Evolutionary conservation across 2,888 invertebrate species (phyloP), one percentile per base, ranked within the genome.

Genomic region (Hirtodrosophila duncani): DNA sequence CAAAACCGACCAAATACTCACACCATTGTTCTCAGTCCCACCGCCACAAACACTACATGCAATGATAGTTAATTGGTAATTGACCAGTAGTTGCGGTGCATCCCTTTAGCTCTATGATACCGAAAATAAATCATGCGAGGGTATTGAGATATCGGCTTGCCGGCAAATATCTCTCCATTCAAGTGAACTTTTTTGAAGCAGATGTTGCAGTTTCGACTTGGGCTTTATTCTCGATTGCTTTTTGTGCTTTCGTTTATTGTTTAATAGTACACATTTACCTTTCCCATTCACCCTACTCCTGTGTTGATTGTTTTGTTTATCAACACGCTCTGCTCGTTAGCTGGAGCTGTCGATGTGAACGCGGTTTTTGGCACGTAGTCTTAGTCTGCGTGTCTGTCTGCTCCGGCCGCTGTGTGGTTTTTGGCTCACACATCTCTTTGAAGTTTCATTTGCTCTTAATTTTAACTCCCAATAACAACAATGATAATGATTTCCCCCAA

Each of bases 341-440:
- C 30, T 56, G 58, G 52, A 59, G 38, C 21, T 26, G 36, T 20
- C 11, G 37, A 24, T 36, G 49, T 34, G 30, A 51, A 75, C 75
- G 82, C 69, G 52, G 42, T 57, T 36, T 50, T 46, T 26, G 65
- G 82, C 75, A 75, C 75, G 82, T 82, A 75, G 78, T 51, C 64
- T 61, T 11, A 49, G 29, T 27, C 20, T 39, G 10, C 46, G 21
- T 44, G 41, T 53, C 23, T 56, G 42, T 55, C 52, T 66, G 36
- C n/a, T n/a, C n/a, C n/a, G 16, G 18, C 24, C 45, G 27, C 33
- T 29, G 14, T 26, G 10, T 9, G 27, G n/a, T 9, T 36, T 60
- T 48, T 26, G 23, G 50, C 17, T n/a, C n/a, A n/a, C n/a, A 27
- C 67, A 79, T 62, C 69, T 69, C 77, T 71, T 50, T 33, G 29